Percentiles rank a stretch among this genome's conserved stretches.
These are phyloP conservation scores for Halcyon leucocephala DNA, from an alignment of 2,797 vertebrate genomes.

Conservation along the genomic window DNA sequence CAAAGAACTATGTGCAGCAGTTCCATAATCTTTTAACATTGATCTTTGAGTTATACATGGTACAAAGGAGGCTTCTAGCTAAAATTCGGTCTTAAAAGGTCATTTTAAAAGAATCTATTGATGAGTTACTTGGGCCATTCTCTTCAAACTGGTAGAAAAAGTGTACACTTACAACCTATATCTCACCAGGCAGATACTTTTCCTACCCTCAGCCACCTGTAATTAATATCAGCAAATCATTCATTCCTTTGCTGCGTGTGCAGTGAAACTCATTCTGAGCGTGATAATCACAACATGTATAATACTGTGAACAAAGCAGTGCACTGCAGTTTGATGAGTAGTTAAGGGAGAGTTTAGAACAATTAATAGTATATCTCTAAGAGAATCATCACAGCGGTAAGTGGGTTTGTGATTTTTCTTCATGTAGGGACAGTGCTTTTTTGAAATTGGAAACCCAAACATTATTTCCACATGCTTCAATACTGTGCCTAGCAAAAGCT, in stretches of 20 bases:
- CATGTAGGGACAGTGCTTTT: background rate
- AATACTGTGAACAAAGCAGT: background rate
- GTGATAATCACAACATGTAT: background rate
- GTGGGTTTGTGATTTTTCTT: background rate
- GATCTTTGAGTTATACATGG: background rate
- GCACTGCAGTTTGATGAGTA: background rate
- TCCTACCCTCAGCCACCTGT: background rate
- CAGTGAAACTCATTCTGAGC: background rate
- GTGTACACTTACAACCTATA: background rate
- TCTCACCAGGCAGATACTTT: background rate
- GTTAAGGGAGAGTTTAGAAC: background rate
- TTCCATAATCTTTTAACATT: background rate
- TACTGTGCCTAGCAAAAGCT: rapidly evolving
- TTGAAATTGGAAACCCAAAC: background rate
- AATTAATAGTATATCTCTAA: background rate
- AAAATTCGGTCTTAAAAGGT: background rate
- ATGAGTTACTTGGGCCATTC: background rate
- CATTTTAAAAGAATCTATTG: background rate
- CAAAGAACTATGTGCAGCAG: background rate
- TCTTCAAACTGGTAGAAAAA: background rate
- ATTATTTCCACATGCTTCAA: background rate
- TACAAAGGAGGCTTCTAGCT: background rate
- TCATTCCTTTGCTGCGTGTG: background rate
- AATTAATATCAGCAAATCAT: background rate
- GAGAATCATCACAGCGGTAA: background rate